These are phyloP conservation scores for Drosophila putrida DNA, from an alignment of 2,888 invertebrate genomes.

Conservation along the genomic window DNA sequence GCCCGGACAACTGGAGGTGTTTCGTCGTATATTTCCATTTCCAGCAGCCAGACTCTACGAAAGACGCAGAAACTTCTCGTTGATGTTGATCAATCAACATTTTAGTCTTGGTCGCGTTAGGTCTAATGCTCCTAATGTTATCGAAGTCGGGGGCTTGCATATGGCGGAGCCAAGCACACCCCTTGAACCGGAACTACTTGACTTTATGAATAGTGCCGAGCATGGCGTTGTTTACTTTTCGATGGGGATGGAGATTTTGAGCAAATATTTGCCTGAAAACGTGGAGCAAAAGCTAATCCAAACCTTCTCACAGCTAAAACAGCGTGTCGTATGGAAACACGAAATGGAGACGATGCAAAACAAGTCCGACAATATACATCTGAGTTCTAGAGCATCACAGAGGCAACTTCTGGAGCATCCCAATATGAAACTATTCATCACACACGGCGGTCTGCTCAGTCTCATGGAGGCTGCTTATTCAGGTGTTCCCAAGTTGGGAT, in stretches of 20 bases:
- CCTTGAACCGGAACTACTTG: conserved; percentile 44
- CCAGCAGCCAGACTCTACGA: conserved; percentile 34
- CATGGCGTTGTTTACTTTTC: conserved; percentile 78
- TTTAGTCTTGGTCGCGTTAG: conserved; percentile 66
- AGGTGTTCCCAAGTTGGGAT: conserved; percentile 85
- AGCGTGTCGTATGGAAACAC: conserved; percentile 75
- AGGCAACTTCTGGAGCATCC: conserved; percentile 84
- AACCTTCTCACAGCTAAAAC: conserved; percentile 57
- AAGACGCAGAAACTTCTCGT: conserved; percentile 63
- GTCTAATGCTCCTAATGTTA: conserved; percentile 69
- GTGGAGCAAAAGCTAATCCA: conserved; percentile 44
- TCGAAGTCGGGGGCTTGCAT: conserved; percentile 78
- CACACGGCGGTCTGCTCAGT: conserved; percentile 85
- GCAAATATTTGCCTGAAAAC: conserved; percentile 50
- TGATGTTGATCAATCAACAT: conserved; percentile 80
- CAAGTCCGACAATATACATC: conserved; percentile 69
- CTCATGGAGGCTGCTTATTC: conserved; percentile 84
- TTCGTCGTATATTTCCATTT: conserved; percentile 44
- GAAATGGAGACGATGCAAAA: conserved; percentile 41
- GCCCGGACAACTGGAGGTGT: conserved; percentile 38
- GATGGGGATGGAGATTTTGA: conserved; percentile 67
- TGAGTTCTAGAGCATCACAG: conserved; percentile 83
- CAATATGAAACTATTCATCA: conserved; percentile 84
- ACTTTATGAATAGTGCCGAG: conserved; percentile 65
- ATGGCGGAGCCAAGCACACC: conserved; percentile 39